Base-by-base conservation (phyloP, 1,140 invertebrate species). In the Zaprionus davidi region DNA sequence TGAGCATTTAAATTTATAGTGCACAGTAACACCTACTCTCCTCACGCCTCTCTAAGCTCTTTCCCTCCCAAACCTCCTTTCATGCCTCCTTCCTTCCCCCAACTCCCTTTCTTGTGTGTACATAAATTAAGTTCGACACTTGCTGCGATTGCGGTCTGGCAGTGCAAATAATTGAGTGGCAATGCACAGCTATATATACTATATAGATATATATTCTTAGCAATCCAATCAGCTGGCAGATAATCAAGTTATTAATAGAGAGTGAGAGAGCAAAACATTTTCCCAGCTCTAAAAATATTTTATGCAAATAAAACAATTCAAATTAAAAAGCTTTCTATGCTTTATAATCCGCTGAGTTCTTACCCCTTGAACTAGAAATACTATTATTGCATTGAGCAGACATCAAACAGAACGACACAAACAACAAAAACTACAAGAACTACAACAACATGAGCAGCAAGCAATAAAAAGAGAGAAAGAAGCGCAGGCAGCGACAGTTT, bases 1-100 rank as follows among this genome's bases (percentile, higher is more conserved):
- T 86, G 82, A 86, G 82, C 75, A 87, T 86, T 87, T 78, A 81
- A 88, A 88, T 88, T 88, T 90, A 90, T 90, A 65, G 83, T 17
- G n/a, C 41, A n/a, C 36, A 38, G 36, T 15, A 38, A 38, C 49
- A 78, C 60, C 69, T 75, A 79, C 79, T 66, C 75, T 71, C 67
- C 63, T 24, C 13, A 1, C 9, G 15, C 2, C 38, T 31, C 60
- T 20, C n/a, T 5, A 15, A 17, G n/a, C 13, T 20, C 7, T 17
- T 15, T 66, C 2, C n/a, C 1, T 2, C 28, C 71, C 71, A 34
- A 38, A 38, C 13, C 38, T n/a, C 7, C 38, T 41, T 41, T 15
- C 4, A 4, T 38, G 3, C 36, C 28, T 31, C 5, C 36, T 15
- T 13, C 38, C 15, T 15, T n/a, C 15, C 6, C 2, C 38, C 38